phyloP scores from a whole-genome alignment of 53 echinoderm and acorn worm genomes.

The Astropecten irregularis region DNA sequence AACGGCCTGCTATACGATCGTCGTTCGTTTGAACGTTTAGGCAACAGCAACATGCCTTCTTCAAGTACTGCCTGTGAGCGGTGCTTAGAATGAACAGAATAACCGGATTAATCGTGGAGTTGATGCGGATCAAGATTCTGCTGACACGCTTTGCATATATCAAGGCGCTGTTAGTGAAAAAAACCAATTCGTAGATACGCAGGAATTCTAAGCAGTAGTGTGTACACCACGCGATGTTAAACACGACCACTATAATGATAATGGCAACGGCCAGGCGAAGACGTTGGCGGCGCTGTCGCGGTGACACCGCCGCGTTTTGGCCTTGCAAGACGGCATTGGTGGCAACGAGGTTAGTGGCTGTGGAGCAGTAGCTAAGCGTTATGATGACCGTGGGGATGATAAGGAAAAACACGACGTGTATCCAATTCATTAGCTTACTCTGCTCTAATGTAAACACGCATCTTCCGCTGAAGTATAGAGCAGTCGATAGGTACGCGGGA shows the following conservation, averaged over 20 bases:
- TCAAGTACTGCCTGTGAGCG: slow-evolving; percentile 13
- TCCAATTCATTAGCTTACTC: not conserved
- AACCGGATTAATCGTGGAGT: slow-evolving; percentile 47
- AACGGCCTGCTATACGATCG: not conserved
- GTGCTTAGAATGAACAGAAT: slow-evolving; percentile 50
- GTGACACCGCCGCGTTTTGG: not conserved
- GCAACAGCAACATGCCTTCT: slow-evolving; percentile 16
- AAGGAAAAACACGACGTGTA: not conserved
- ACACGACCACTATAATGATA: slow-evolving; percentile 28
- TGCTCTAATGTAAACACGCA: not conserved
- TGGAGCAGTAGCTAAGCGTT: slow-evolving; percentile 24
- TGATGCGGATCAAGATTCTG: not conserved
- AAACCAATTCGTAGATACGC: too few species aligned
- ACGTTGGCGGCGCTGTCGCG: slow-evolving; percentile 48
- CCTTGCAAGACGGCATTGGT: not conserved
- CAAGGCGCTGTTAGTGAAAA: not conserved
- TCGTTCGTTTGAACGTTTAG: not conserved
- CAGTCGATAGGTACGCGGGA: not conserved
- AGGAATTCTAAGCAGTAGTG: slow-evolving; percentile 1
- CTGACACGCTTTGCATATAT: not conserved
- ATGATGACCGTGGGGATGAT: slow-evolving; percentile 11
- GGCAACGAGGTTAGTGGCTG: not conserved
- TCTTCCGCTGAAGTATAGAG: not conserved
- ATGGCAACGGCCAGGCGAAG: slow-evolving; percentile 41
- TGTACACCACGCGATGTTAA: slow-evolving; percentile 9